Evolutionary conservation across 2,888 invertebrate species (phyloP), one percentile per base, ranked within the genome.

Genomic region (Alloscopus bannaensis): DNA sequence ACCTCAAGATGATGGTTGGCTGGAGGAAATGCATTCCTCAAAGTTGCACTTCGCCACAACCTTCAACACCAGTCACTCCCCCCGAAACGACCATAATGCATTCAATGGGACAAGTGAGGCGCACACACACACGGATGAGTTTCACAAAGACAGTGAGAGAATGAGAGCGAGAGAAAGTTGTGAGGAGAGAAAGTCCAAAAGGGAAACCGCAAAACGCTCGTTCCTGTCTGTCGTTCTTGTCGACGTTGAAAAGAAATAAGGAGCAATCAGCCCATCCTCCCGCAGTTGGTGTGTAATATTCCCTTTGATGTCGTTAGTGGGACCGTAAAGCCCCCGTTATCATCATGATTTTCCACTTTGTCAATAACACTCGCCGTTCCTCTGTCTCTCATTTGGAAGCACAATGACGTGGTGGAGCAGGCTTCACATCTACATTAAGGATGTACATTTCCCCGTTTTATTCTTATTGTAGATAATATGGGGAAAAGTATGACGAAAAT

Each of bases 221-320:
- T 55, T 68, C 13, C 55, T 71, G 22, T 55, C 55, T 68, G 26
- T 68, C 55, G 20, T 60, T 26, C 22, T 50, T 22, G 20, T 29
- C 50, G 40, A 6, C 6, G 24, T n/a, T 4, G 45, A 45, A 13
- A 66, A 75, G 66, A 69, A 60, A 60, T 59, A 76, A 68, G 60
- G 68, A 60, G 62, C 62, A 68, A 68, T 68, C 60, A 50, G 36
- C 45, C 40, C 50, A 45, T 66, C 60, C 66, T 66, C 68, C 47
- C 71, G 28, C 42, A 47, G 42, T 69, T 65, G 60, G 31, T 36
- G 57, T 29, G 71, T 65, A 75, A 60, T 81, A 81, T 79, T 83
- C 81, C 76, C 79, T 77, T 77, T 81, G 73, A 81, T 64, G 77
- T 79, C 81, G 81, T 81, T 81, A 81, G 81, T 75, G 80, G 79